Base-by-base conservation (phyloP, 2,888 invertebrate genomes). In the Smittia aterrima region DNA sequence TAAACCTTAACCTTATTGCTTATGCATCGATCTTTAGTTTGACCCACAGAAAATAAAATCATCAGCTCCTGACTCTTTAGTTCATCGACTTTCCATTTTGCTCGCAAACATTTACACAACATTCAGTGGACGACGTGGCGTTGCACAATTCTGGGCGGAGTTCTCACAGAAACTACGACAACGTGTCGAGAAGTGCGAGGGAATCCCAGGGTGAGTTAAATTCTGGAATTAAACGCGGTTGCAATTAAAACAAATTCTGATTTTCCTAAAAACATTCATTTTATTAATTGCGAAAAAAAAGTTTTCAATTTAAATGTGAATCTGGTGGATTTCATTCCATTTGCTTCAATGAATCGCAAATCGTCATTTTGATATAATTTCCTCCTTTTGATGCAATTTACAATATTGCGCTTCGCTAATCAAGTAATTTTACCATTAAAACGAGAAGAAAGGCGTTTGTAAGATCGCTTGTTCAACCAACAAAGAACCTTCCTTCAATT, bases 101-200 rank as follows among this genome's bases (percentile, higher is more conserved):
- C 86, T 91, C 77, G 90, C 90, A 20, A 90, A 92, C 75, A 86
- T 91, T 64, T 85, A 90, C 71, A 88, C 91, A 76, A 90, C 89
- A 47, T 88, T 92, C 20, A 93, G 93, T 0, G 89, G 93, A 3
- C 85, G 89, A 0, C 82, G 83, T 66, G 90, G 92, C 68, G 85
- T 96, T 74, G 93, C 94, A 0, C 95, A 97, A 79, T 81, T 98
- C 13, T 98, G 98, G 98, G 92, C 93, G 79, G 96, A 96, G 81
- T 93, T 98, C 80, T 88, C 92, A 0, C 90, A 95, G 78, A 95
- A 96, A 81, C 87, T 98, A 81, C 87, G 96, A 76, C 92, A 91
- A 79, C 86, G 96, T 27, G 96, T 96, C 92, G 96, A 98, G 79
- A 90, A 90, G 78, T 87, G 87, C 72, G 86, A 91, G 76, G 80